Base-by-base conservation (phyloP, 2,113 vertebrate genomes). In the Tympanuchus pallidicinctus region DNA sequence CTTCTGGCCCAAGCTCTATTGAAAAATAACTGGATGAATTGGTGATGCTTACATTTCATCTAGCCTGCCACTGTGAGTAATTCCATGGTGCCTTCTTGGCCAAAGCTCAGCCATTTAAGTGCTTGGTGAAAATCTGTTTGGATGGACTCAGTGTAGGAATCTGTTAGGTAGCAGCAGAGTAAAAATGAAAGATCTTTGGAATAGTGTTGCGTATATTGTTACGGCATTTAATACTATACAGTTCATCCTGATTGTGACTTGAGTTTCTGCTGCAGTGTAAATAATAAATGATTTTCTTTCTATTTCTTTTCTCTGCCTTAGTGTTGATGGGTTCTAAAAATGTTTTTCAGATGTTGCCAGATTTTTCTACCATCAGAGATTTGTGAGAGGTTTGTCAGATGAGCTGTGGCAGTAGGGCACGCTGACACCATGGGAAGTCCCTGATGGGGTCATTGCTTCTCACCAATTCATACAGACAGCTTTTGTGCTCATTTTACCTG, bases 21-120 rank as follows among this genome's bases (percentile, higher is more conserved):
- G 94, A 96, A 94, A 95, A 95, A 90, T 96, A 95, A 97, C 88
- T 93, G 94, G 85, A 96, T 93, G 82, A 91, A 92, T 94, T 90
- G 93, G 93, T 57, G 91, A 94, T 94, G 79, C 94, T 95, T 92
- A 81, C 91, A 94, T 91, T 96, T 96, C 93, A 95, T 94, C 89
- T 90, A 81, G 89, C 61, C 82, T 95, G 95, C 88, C 85, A 88
- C 64, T 71, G 57, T 93, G 87, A 95, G 57, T 92, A 81, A 94
- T 95, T 92, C 82, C 36, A 20, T 18, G 72, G 87, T 91, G 89
- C 65, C 72, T 90, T 48, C 89, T 65, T 90, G 88, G 91, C 65
- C 89, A 90, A 91, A 82, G 89, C 79, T 92, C 76, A 88, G 82
- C 64, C 72, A 36, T 92, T 91, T 88, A 69, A 81, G 79, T 72